Base-by-base conservation (phyloP, 2,797 vertebrate genomes). In the Acipenser ruthenus region DNA sequence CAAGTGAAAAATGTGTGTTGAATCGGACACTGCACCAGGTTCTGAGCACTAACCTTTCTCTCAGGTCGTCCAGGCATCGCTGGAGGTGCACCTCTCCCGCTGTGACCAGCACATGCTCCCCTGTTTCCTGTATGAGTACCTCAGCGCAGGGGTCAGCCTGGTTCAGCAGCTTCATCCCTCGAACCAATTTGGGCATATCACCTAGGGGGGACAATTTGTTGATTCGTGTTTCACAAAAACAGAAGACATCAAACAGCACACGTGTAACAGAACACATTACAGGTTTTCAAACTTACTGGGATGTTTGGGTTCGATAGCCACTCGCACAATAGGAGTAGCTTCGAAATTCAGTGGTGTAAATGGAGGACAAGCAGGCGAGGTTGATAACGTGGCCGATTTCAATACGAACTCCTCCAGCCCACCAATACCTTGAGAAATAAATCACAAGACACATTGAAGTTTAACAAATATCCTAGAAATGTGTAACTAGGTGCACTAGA, bases 71-170 rank as follows among this genome's bases (percentile, higher is more conserved):
- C 74, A 99, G 86, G 79, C 96, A 99, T 62, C 95, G 93, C 60
- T 99, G 96, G 10, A 99, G 92, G 74, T 98, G 95, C 71, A 99
- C 94, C 75, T 99, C 96, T 65, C 97, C 97, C 0, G 95, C 97
- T 0, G 96, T 98, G 75, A 99, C 87, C 68, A 99, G 80, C 59
- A 99, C 97, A 3, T 99, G 97, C 69, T 99, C 97, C 62, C 97
- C 97, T 0, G 92, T 95, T 77, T 99, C 97, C 81, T 99, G 96
- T 74, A 99, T 96, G 74, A 99, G 82, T 73, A 99, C 87, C 69
- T 99, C 91, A 6, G 92, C 95, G 56, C 97, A 99, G 0, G 96
- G 95, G 81, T 99, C 96, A 1, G 97, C 96, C 74, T 99, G 97
- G 87, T 98, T 98, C 83, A 99, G 79, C 72, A 99, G 82, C 70